Percentiles rank a stretch among this genome's conserved stretches.
phyloP scores from a whole-genome alignment of 30 jellyfish, hydroid and myxozoan species.

The Aurelia sp. region DNA sequence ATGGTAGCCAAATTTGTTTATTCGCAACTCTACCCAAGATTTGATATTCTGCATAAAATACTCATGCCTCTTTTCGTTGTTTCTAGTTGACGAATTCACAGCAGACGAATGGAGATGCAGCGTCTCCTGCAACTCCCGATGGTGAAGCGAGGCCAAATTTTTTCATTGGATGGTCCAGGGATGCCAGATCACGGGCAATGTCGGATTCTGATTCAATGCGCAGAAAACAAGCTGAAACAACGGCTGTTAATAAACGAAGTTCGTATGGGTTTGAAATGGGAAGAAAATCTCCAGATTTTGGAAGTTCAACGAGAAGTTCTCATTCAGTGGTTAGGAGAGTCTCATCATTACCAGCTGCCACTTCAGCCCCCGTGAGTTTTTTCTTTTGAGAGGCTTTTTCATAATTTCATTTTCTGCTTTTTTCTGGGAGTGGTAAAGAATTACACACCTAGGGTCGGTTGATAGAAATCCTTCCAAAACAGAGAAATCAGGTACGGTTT shows the following conservation, averaged over 20 bases:
- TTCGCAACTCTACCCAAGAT: too few species aligned
- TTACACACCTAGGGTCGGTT: too few species aligned
- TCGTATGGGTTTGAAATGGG: slow-evolving; percentile 20
- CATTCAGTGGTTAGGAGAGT: slow-evolving; percentile 39
- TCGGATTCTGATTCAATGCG: slow-evolving; percentile 44
- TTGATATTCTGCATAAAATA: too few species aligned
- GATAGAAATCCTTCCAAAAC: too few species aligned
- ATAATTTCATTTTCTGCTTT: too few species aligned
- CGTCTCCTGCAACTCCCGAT: slow-evolving; percentile 13
- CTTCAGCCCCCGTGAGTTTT: slow-evolving; percentile 28
- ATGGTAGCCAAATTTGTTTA: too few species aligned
- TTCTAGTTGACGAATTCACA: too few species aligned
- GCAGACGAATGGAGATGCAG: slow-evolving; percentile 17
- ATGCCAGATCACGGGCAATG: slow-evolving; percentile 41
- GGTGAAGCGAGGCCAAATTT: slow-evolving; percentile 18
- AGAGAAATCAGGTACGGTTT: too few species aligned
- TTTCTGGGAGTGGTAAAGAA: too few species aligned
- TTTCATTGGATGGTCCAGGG: slow-evolving; percentile 1
- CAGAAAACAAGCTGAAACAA: slow-evolving; percentile 9
- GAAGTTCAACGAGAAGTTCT: neutral
- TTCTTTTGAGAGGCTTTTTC: neutral
- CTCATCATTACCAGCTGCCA: slow-evolving; percentile 44
- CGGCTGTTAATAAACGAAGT: slow-evolving; percentile 1
- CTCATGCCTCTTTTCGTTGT: too few species aligned
- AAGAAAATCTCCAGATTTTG: neutral